These are phyloP conservation scores for Lypha dubia DNA, from an alignment of 2,888 invertebrate species.

Conservation along the genomic window DNA sequence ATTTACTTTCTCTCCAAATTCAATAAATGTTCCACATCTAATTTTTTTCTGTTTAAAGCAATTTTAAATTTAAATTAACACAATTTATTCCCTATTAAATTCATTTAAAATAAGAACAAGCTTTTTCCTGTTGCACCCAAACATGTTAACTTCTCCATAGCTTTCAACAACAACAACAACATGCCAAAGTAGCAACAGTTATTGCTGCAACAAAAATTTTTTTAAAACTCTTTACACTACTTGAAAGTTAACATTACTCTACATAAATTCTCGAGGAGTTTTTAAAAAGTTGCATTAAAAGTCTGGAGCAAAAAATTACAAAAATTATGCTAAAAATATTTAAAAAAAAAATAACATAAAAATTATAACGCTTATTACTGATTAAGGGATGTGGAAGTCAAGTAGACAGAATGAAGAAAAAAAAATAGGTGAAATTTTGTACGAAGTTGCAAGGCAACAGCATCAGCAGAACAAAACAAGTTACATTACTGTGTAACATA, in stretches of 20 bases:
- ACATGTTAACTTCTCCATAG: neutral
- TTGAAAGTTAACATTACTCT: conserved; percentile 56
- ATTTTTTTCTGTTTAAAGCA: too few relatives aligned
- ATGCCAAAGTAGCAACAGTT: neutral
- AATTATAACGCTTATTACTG: conserved; percentile 79
- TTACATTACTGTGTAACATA: neutral
- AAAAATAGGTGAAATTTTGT: neutral
- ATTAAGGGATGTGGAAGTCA: conserved; percentile 81
- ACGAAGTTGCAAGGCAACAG: neutral
- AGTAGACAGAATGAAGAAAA: conserved; percentile 60
- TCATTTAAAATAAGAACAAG: neutral
- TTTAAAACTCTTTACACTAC: conserved; percentile 33
- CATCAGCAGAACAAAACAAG: neutral
- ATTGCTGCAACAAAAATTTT: conserved; percentile 10
- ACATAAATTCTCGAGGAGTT: conserved; percentile 51
- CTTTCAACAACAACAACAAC: neutral
- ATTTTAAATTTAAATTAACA: too few relatives aligned
- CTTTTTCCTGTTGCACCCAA: neutral
- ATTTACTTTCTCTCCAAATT: too few relatives aligned
- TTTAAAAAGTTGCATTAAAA: conserved; percentile 14
- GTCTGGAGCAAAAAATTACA: conserved; percentile 29
- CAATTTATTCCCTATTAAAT: neutral
- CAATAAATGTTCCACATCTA: too few relatives aligned
- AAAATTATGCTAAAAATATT: conserved; percentile 9
- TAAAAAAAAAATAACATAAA: conserved; percentile 51